These are phyloP conservation scores for Aphis craccivora DNA, from an alignment of 1,140 invertebrate genomes.

Conservation along the genomic window DNA sequence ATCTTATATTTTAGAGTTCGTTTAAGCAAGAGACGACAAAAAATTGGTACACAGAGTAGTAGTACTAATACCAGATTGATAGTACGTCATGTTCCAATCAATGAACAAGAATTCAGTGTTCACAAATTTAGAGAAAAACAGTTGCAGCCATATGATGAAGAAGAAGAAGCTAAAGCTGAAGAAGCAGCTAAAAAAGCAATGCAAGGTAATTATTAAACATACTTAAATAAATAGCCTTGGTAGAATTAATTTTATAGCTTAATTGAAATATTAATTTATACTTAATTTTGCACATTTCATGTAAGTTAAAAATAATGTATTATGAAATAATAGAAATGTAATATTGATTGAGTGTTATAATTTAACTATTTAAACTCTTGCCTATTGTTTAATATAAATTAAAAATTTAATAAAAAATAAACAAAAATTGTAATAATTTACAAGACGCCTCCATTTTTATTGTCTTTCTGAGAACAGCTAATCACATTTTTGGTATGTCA, in stretches of 20 bases:
- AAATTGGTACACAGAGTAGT: slow-evolving; percentile 74
- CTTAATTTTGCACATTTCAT: not conserved
- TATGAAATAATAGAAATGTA: not conserved
- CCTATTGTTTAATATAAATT: not conserved
- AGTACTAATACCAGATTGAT: slow-evolving; percentile 83
- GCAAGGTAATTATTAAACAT: slow-evolving; percentile 15
- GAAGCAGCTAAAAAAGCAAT: slow-evolving; percentile 61
- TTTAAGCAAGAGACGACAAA: slow-evolving; percentile 86
- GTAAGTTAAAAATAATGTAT: not conserved
- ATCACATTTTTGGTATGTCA: not conserved
- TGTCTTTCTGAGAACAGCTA: not conserved
- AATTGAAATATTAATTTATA: not conserved
- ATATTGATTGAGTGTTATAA: not conserved
- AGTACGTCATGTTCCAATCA: slow-evolving; percentile 88
- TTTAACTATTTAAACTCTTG: not conserved
- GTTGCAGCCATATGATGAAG: slow-evolving; percentile 81
- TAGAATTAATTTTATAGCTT: not conserved
- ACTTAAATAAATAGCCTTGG: not conserved
- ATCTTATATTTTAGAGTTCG: slow-evolving; percentile 72
- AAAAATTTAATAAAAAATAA: not conserved
- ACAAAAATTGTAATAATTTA: not conserved
- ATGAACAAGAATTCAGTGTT: slow-evolving; percentile 84
- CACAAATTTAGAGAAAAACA: slow-evolving; percentile 86
- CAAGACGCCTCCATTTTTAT: not conserved
- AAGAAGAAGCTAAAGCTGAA: slow-evolving; percentile 76